Conservation (phyloP, 1,140 invertebrate genomes). For the Bombus sibiricus region DNA sequence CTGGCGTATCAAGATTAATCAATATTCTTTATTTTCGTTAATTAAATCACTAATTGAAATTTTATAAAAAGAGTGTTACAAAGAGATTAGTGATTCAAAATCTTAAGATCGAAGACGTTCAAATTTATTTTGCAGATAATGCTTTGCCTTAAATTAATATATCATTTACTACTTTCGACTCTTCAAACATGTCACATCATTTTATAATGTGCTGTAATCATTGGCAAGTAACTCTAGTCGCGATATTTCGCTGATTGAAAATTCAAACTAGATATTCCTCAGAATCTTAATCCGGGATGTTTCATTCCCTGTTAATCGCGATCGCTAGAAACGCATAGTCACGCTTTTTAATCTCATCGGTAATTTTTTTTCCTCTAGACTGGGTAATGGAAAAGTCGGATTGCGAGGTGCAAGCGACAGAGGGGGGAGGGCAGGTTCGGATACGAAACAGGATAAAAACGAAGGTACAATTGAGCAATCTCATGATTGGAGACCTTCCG, state of each 20-base stretch:
- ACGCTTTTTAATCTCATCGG: constrained; percentile 59
- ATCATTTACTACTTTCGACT: no score
- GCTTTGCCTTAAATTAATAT: no score
- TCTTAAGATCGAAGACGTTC: no score
- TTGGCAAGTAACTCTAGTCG: no score
- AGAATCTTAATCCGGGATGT: neutral
- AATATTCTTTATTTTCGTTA: no score
- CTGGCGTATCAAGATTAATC: neutral
- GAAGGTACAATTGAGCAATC: constrained; percentile 79
- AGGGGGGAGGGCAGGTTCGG: neutral
- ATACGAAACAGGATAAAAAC: constrained; percentile 41
- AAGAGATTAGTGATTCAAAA: no score
- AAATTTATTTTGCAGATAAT: no score
- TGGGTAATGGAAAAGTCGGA: constrained; percentile 59
- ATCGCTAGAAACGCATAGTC: constrained; percentile 23
- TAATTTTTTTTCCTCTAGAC: constrained; percentile 22
- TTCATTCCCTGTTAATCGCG: neutral
- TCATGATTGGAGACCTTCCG: constrained; percentile 74
- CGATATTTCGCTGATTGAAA: neutral
- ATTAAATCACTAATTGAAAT: no score
- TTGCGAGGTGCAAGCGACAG: constrained; percentile 28
- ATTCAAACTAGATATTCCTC: neutral
- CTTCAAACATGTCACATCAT: no score
- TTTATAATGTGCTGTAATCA: no score
- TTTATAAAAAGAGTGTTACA: no score